Evolutionary conservation across 2,888 invertebrate species (phyloP).

Genomic region (Nomada ruficornis): DNA sequence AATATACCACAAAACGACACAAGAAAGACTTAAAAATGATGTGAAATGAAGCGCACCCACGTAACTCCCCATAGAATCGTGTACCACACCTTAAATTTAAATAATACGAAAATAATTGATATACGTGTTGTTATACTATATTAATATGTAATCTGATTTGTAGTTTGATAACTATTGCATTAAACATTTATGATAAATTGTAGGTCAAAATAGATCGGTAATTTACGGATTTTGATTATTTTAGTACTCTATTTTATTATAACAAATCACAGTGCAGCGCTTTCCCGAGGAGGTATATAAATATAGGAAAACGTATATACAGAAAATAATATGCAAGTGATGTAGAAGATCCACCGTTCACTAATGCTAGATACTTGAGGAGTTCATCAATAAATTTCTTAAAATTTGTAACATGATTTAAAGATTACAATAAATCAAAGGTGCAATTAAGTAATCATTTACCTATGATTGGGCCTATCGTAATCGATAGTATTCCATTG

Average conservation of each 20-base stretch:
- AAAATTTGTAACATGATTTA: too few relatives aligned
- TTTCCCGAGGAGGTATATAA: too few relatives aligned
- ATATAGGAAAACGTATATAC: too few relatives aligned
- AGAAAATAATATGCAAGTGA: too few relatives aligned
- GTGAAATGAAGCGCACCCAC: slow-evolving; percentile 80
- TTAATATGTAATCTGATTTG: background rate
- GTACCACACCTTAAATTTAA: slow-evolving; percentile 75
- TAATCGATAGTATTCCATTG: slow-evolving; percentile 90
- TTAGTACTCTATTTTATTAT: background rate
- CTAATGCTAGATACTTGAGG: too few relatives aligned
- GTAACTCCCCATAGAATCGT: slow-evolving; percentile 79
- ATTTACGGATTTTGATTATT: background rate
- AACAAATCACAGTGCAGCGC: too few relatives aligned
- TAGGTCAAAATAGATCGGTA: too few relatives aligned
- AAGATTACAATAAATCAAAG: background rate
- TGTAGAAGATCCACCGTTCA: too few relatives aligned
- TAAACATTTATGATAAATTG: background rate
- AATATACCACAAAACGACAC: slow-evolving; percentile 75
- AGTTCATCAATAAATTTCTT: too few relatives aligned
- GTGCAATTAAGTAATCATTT: slow-evolving; percentile 19
- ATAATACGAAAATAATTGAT: background rate
- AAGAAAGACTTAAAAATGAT: slow-evolving; percentile 78
- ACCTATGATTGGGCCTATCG: slow-evolving; percentile 87
- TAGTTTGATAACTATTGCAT: background rate
- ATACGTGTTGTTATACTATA: background rate